Conservation (phyloP, 92 coral and sea anemone genomes). For the Parazoanthus darwini region DNA sequence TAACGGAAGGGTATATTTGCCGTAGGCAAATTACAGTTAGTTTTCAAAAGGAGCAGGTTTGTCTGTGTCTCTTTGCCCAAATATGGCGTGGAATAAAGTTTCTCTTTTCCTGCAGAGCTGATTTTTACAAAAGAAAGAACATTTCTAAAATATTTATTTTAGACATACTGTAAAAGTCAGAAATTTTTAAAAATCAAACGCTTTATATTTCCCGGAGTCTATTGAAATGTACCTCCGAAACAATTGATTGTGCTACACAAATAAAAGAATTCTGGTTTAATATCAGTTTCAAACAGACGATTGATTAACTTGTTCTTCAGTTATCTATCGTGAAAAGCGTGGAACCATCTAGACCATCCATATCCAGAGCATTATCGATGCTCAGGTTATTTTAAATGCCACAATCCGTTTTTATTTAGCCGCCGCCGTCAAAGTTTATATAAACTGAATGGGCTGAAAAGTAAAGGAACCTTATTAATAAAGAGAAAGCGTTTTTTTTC, state of each 20-base stretch:
- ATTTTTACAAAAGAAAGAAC: not conserved
- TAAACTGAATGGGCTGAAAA: not conserved
- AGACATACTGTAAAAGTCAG: not conserved
- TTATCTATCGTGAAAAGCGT: too few species aligned
- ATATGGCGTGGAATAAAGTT: conserved; percentile 1
- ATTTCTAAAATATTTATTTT: not conserved
- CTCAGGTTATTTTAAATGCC: too few species aligned
- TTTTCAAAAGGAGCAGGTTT: not conserved
- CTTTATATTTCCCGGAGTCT: not conserved
- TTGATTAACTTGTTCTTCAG: not conserved
- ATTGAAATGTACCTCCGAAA: not conserved
- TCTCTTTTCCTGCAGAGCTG: not conserved
- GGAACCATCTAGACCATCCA: too few species aligned
- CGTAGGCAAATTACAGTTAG: not conserved
- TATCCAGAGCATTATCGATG: too few species aligned
- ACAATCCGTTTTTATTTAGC: not conserved
- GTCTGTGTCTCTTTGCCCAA: not conserved
- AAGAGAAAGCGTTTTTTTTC: too few species aligned
- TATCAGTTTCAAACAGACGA: not conserved
- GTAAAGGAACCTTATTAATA: not conserved
- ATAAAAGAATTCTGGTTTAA: too few species aligned
- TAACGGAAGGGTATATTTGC: conserved; percentile 4
- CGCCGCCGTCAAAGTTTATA: not conserved
- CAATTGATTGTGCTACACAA: too few species aligned
- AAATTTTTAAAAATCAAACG: not conserved